These are phyloP conservation scores for Jacana jacana DNA, from an alignment of 2,113 vertebrate species.

Conservation along the genomic window DNA sequence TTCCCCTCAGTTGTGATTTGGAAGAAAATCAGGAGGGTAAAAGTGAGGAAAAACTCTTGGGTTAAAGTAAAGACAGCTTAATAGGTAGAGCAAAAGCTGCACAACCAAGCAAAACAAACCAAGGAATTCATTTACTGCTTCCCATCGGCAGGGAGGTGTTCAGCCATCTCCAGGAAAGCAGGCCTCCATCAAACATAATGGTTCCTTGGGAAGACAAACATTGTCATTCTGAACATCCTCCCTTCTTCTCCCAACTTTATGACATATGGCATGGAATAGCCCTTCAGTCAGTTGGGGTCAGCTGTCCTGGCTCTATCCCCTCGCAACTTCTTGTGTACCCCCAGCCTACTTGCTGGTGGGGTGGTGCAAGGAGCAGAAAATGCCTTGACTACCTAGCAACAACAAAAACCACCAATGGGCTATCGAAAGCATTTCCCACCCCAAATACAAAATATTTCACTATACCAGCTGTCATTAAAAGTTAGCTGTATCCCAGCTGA, in stretches of 20 bases:
- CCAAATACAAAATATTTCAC: neutral
- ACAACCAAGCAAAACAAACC: neutral
- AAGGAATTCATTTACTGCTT: neutral
- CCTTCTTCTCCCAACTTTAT: neutral
- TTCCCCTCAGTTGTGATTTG: neutral
- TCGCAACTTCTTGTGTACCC: neutral
- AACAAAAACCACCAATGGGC: neutral
- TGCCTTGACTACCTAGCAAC: neutral
- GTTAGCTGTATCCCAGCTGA: too few relatives aligned
- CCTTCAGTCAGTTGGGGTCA: neutral
- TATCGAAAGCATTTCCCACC: neutral
- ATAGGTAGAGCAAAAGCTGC: neutral
- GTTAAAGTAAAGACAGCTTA: neutral
- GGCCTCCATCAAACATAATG: neutral
- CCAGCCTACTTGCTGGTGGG: neutral
- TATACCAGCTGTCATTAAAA: neutral
- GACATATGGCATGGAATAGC: neutral
- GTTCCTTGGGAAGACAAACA: neutral
- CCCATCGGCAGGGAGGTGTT: neutral
- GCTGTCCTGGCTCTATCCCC: neutral
- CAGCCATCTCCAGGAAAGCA: neutral
- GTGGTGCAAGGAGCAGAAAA: neutral
- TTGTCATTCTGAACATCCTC: neutral
- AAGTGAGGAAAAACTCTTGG: neutral
- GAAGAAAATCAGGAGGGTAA: neutral